Evolutionary conservation across 2,113 vertebrate species (phyloP).

Genomic region (Connochaetes taurinus): DNA sequence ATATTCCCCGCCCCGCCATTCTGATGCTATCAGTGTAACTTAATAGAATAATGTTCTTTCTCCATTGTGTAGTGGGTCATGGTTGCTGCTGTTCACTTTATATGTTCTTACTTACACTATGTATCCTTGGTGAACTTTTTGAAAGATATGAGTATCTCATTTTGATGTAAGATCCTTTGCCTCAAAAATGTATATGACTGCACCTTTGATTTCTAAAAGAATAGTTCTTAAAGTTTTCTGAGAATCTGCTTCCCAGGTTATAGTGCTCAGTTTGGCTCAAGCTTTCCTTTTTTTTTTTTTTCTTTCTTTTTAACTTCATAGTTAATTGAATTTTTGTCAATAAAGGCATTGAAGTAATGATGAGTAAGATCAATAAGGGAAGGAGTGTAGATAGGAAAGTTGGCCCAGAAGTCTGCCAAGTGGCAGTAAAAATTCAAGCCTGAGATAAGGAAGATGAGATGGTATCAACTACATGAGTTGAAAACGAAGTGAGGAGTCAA

Average conservation of each 20-base stretch:
- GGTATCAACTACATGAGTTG: not conserved
- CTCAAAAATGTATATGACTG: not conserved
- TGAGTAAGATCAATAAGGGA: not conserved
- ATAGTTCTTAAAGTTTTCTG: not conserved
- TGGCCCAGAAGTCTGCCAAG: not conserved
- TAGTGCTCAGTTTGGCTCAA: not conserved
- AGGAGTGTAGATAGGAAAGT: not conserved
- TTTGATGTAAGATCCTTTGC: not conserved
- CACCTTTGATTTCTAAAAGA: not conserved
- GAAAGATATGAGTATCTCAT: not conserved
- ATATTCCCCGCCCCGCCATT: rapidly evolving
- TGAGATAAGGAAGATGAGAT: not conserved
- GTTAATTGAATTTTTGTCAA: not conserved
- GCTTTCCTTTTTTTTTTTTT: not conserved
- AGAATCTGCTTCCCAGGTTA: not conserved
- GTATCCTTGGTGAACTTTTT: not conserved
- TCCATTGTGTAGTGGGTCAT: not conserved
- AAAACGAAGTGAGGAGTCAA: not conserved
- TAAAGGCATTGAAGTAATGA: not conserved
- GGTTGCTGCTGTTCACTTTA: not conserved
- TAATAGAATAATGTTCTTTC: not conserved
- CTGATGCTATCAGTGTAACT: not conserved
- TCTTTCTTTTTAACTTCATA: not conserved
- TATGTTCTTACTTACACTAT: not conserved
- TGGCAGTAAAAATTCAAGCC: not conserved